These are phyloP conservation scores for Eumeta japonica DNA, from an alignment of 1,140 invertebrate genomes.

Conservation along the genomic window DNA sequence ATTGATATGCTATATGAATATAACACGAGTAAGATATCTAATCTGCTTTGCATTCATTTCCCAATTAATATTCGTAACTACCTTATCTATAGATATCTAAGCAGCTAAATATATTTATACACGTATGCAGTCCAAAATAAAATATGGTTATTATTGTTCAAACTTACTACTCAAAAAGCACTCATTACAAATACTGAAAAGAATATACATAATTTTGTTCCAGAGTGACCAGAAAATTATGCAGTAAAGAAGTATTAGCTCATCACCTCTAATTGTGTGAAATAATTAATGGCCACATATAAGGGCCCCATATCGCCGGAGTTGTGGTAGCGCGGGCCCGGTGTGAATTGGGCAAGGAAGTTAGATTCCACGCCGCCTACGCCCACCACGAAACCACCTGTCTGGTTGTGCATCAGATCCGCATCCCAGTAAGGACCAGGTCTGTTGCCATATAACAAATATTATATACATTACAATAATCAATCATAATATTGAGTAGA, in stretches of 20 bases:
- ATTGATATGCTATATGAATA: too few species aligned
- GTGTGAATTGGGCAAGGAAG: constrained; percentile 69
- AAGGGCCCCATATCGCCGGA: constrained; percentile 72
- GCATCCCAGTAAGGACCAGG: constrained; percentile 32
- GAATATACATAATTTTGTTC: too few species aligned
- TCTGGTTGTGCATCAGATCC: constrained; percentile 21
- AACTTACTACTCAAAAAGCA: too few species aligned
- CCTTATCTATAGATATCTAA: too few species aligned
- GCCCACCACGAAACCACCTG: constrained; percentile 66
- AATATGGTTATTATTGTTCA: neutral
- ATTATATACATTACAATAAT: neutral
- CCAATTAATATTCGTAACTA: too few species aligned
- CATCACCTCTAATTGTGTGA: constrained; percentile 77
- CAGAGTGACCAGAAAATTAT: too few species aligned
- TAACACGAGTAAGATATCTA: too few species aligned
- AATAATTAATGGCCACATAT: constrained; percentile 79
- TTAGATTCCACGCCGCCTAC: constrained; percentile 80
- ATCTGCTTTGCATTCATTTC: too few species aligned
- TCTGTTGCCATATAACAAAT: constrained; percentile 14
- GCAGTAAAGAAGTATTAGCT: too few species aligned
- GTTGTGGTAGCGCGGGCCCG: constrained; percentile 63
- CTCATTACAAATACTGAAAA: too few species aligned
- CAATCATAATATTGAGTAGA: neutral
- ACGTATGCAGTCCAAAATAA: too few species aligned
- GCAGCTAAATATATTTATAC: too few species aligned